Evolutionary conservation across 2,797 vertebrate species (phyloP).

Genomic region (Austrolebias charrua): DNA sequence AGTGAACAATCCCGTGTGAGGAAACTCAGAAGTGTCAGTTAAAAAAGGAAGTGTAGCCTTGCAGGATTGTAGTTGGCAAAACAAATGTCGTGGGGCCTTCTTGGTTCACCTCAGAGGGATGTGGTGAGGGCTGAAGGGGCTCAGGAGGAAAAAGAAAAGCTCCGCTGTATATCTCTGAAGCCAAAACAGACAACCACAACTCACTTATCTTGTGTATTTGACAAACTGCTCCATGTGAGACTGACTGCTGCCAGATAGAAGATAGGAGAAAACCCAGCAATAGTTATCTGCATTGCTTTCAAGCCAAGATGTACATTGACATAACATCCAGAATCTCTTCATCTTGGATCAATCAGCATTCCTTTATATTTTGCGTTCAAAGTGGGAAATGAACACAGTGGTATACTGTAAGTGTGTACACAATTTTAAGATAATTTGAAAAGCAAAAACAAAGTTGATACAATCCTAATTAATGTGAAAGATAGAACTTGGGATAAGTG

Average conservation of each 20-base stretch:
- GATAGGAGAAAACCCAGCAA: background rate
- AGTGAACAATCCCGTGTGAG: conserved; percentile 5
- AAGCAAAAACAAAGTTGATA: too few species aligned
- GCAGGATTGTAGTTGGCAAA: conserved; percentile 7
- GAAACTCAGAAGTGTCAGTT: conserved; percentile 19
- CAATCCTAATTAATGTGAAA: too few species aligned
- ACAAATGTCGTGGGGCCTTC: conserved; percentile 13
- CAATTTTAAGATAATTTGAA: too few species aligned
- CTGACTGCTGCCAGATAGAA: background rate
- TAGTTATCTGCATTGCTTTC: background rate
- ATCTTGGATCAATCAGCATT: background rate
- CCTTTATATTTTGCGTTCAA: background rate
- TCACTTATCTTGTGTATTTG: background rate
- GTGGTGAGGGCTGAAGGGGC: conserved; percentile 18
- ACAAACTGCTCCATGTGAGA: background rate
- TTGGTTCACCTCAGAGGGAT: conserved; percentile 24
- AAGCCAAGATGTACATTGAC: background rate
- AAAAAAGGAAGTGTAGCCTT: conserved; percentile 11
- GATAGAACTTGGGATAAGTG: too few species aligned
- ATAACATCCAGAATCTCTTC: background rate
- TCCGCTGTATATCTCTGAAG: background rate
- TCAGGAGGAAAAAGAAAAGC: conserved; percentile 6
- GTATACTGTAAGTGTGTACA: too few species aligned
- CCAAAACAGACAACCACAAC: background rate
- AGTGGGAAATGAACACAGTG: background rate